phyloP scores from a whole-genome alignment of 2,797 vertebrate species.

The Myripristis jacobus region DNA sequence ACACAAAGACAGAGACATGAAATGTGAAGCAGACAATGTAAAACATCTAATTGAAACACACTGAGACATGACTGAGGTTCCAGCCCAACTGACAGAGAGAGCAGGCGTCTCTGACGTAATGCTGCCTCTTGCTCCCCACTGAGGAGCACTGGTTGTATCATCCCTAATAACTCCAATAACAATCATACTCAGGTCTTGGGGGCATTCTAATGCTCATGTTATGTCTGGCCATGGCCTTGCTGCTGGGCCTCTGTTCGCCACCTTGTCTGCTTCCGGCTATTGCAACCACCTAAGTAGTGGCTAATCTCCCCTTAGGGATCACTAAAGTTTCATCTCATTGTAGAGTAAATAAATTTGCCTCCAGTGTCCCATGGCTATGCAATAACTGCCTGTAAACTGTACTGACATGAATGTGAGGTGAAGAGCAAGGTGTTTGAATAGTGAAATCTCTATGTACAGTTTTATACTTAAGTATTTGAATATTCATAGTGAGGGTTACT shows the following conservation, averaged over 20 bases:
- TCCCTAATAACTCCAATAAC: conserved; percentile 8
- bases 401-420: background rate
- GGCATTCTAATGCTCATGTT: background rate
- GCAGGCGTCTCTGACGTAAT: conserved; percentile 47
- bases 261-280: too few relatives aligned
- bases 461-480: conserved; percentile 30
- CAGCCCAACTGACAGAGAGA: conserved; percentile 36
- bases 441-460: too few relatives aligned
- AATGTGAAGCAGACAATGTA: conserved; percentile 37
- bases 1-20: conserved; percentile 46
- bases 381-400: background rate
- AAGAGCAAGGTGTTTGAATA: background rate
- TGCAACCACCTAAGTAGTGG: too few relatives aligned
- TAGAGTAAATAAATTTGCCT: background rate
- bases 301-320: background rate
- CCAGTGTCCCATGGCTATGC: background rate
- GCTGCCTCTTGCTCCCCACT: conserved; percentile 20
- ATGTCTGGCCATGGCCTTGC: background rate
- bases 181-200: background rate
- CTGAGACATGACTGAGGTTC: conserved; percentile 19
- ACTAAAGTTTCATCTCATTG: background rate
- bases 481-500: conserved; percentile 23
- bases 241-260: background rate
- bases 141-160: background rate
- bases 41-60: conserved; percentile 43